These are phyloP conservation scores for Pycnonotus jocosus DNA, from an alignment of 2,113 vertebrate genomes.

Conservation along the genomic window DNA sequence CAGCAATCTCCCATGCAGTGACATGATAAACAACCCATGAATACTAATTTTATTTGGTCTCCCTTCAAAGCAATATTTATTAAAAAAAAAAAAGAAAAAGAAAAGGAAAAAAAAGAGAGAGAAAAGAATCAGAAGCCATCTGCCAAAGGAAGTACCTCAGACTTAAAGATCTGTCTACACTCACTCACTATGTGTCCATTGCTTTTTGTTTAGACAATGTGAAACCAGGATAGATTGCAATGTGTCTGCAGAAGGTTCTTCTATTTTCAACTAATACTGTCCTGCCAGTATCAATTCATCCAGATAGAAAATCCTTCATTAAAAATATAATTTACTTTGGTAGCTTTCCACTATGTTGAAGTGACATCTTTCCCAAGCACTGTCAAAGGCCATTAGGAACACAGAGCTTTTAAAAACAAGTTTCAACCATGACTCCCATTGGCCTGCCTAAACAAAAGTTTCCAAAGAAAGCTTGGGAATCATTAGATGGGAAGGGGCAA, in stretches of 20 bases:
- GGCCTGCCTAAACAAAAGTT: neutral
- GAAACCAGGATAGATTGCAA: neutral
- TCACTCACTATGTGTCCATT: neutral
- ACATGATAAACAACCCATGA: neutral
- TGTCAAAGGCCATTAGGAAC: conserved; percentile 28
- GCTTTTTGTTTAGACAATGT: neutral
- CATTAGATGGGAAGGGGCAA: neutral
- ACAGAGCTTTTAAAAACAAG: neutral
- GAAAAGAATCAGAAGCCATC: neutral
- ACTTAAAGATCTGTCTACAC: neutral
- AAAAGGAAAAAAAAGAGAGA: too few relatives aligned
- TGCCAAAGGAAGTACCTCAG: neutral
- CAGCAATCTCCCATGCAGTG: neutral
- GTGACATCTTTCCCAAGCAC: neutral
- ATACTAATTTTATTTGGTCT: neutral
- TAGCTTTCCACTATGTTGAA: neutral
- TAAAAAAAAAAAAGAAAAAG: neutral
- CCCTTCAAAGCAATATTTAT: neutral
- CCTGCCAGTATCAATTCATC: neutral
- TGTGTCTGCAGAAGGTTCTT: neutral
- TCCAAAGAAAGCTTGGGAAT: neutral
- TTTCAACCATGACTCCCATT: neutral
- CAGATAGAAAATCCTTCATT: neutral
- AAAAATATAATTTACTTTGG: conserved; percentile 20
- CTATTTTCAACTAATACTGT: conserved; percentile 6